A percentile compares a stretch with the other conserved stretches of the same genome.
Evolutionary conservation across 2,113 vertebrate genomes (phyloP).

Genomic region (Xenus cinereus): DNA sequence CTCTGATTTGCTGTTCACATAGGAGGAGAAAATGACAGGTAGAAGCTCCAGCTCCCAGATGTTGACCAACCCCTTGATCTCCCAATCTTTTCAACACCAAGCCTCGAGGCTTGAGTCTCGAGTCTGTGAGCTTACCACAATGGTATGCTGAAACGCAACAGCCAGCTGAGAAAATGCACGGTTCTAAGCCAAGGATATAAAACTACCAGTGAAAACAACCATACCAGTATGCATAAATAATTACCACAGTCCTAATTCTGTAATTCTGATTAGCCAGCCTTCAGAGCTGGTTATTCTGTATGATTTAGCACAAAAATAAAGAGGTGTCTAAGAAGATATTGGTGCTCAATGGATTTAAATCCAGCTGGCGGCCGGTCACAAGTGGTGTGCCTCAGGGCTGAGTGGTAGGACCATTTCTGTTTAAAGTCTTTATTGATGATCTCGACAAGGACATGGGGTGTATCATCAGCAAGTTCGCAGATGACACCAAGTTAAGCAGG

Average conservation of each 20-base stretch:
- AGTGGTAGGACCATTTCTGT: too few relatives aligned
- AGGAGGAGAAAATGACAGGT: background rate
- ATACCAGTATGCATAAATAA: background rate
- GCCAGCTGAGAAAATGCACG: background rate
- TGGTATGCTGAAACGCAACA: background rate
- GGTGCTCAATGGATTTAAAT: too few relatives aligned
- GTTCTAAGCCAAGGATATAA: background rate
- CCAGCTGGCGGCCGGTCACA: too few relatives aligned
- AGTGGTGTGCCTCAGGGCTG: too few relatives aligned
- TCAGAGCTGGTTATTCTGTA: background rate
- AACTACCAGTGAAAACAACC: background rate
- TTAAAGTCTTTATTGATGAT: too few relatives aligned
- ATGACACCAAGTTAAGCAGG: too few relatives aligned
- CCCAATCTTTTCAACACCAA: background rate
- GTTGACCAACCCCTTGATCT: background rate
- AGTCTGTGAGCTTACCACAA: background rate
- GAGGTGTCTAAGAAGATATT: background rate
- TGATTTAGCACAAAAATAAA: conserved; percentile 24
- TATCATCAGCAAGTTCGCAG: too few relatives aligned
- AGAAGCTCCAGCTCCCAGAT: background rate
- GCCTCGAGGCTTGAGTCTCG: background rate
- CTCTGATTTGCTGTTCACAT: background rate
- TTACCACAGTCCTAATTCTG: background rate
- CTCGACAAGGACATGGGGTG: too few relatives aligned
- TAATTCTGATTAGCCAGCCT: background rate